These are phyloP conservation scores for Teinopalpus imperialis DNA, from an alignment of 2,888 invertebrate species.

Conservation along the genomic window DNA sequence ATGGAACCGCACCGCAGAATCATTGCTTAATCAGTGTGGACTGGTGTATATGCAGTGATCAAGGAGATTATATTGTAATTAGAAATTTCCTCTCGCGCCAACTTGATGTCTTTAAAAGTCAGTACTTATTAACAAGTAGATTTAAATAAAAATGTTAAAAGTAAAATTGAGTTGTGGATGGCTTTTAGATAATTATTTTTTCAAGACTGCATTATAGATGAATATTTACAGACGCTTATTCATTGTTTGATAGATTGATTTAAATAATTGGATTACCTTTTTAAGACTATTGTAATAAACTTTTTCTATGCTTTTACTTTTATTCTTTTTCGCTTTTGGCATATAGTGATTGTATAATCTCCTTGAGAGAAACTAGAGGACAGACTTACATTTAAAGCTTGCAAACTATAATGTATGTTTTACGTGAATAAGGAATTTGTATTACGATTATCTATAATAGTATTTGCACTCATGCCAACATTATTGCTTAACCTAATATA, in stretches of 20 bases:
- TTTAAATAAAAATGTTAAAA: constrained; percentile 7
- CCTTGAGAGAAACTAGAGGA: constrained; percentile 39
- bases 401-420: constrained; percentile 52
- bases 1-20: constrained; percentile 40
- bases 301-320: constrained; percentile 20
- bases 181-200: constrained; percentile 20
- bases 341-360: constrained; percentile 36
- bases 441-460: constrained; percentile 66
- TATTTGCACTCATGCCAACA: constrained; percentile 64
- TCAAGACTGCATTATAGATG: constrained; percentile 22
- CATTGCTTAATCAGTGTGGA: constrained; percentile 67
- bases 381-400: constrained; percentile 55
- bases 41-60: constrained; percentile 54
- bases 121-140: constrained; percentile 30
- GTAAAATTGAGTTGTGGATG: background rate
- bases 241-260: constrained; percentile 14
- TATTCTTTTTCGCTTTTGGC: constrained; percentile 2
- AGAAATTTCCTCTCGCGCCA: constrained; percentile 15
- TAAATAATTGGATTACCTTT: constrained; percentile 5
- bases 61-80: constrained; percentile 52
- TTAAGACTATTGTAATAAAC: constrained; percentile 10
- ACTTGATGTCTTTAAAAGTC: constrained; percentile 21
- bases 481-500: constrained; percentile 60
- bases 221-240: constrained; percentile 9
- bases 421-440: constrained; percentile 60